These are phyloP conservation scores for Rhabdornis inornatus DNA, from an alignment of 2,113 vertebrate species.

Conservation along the genomic window DNA sequence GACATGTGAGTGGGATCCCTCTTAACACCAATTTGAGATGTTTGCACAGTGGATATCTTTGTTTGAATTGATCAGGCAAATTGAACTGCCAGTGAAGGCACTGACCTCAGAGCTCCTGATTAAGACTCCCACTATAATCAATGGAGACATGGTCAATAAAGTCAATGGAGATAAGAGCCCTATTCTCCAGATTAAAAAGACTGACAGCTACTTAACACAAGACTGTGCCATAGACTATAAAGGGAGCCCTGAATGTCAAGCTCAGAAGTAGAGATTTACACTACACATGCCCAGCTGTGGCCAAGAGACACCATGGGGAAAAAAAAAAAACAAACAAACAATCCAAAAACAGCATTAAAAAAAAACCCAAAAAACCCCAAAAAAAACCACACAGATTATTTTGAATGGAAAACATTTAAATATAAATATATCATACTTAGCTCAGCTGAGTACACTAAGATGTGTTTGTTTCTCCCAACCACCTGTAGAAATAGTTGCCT, in stretches of 20 bases:
- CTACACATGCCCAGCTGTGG: background rate
- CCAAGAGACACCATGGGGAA: background rate
- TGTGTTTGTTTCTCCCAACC: background rate
- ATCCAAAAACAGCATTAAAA: background rate
- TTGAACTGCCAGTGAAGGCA: background rate
- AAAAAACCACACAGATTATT: rapidly evolving
- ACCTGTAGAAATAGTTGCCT: background rate
- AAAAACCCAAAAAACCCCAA: background rate
- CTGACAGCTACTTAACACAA: constrained; percentile 49
- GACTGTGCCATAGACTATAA: background rate
- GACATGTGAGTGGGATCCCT: background rate
- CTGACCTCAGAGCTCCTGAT: background rate
- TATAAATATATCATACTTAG: background rate
- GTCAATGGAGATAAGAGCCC: constrained; percentile 43
- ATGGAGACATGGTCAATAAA: constrained; percentile 27
- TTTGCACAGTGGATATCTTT: background rate
- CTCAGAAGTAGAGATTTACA: background rate
- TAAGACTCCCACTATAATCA: constrained; percentile 14
- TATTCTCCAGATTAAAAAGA: constrained; percentile 35
- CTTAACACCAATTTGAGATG: background rate
- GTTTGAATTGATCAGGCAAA: background rate
- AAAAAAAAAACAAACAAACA: background rate
- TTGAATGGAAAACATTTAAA: background rate
- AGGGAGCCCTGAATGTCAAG: background rate
- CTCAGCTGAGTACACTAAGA: background rate